Percentiles rank a stretch among this genome's conserved stretches.
Evolutionary conservation across 2,888 invertebrate genomes (phyloP).

Genomic region (Philereme transversata): DNA sequence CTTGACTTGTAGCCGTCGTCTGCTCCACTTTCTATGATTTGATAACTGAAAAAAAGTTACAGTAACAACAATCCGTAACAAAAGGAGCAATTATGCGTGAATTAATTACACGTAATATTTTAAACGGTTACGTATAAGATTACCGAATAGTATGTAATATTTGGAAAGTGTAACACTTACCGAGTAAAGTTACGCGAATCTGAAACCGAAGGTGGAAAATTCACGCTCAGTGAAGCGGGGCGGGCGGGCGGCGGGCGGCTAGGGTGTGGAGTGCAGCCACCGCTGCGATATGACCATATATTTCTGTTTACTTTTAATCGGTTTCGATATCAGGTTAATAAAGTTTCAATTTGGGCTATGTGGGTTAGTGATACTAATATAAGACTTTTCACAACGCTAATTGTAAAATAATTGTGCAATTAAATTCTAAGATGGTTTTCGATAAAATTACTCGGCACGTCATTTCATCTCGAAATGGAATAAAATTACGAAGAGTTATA

Average conservation of each 20-base stretch:
- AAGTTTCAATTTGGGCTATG: slow-evolving; percentile 1
- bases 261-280: slow-evolving; percentile 4
- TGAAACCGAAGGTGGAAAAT: slow-evolving; percentile 82
- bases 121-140: slow-evolving; percentile 68
- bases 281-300: slow-evolving; percentile 1
- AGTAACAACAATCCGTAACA: slow-evolving; percentile 34
- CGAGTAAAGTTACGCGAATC: slow-evolving; percentile 72
- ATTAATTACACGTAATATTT: slow-evolving; percentile 50
- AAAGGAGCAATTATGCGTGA: slow-evolving; percentile 38
- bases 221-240: slow-evolving; percentile 75
- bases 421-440: background rate
- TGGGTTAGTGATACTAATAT: background rate
- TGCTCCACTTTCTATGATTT: slow-evolving; percentile 1
- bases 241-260: slow-evolving; percentile 37
- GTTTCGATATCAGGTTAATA: background rate
- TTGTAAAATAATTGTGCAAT: slow-evolving; percentile 1
- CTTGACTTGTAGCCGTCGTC: background rate
- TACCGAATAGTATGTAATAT: slow-evolving; percentile 79
- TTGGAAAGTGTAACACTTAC: slow-evolving; percentile 78
- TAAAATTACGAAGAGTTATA: slow-evolving; percentile 12
- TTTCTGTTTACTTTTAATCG: background rate
- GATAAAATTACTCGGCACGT: slow-evolving; percentile 6
- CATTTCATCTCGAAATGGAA: slow-evolving; percentile 24
- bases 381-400: background rate
- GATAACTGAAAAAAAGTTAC: slow-evolving; percentile 6